A percentile compares a stretch with the other conserved stretches of the same genome.
These are phyloP conservation scores for Hippoglossus stenolepis DNA, from an alignment of 2,113 vertebrate species.

Conservation along the genomic window DNA sequence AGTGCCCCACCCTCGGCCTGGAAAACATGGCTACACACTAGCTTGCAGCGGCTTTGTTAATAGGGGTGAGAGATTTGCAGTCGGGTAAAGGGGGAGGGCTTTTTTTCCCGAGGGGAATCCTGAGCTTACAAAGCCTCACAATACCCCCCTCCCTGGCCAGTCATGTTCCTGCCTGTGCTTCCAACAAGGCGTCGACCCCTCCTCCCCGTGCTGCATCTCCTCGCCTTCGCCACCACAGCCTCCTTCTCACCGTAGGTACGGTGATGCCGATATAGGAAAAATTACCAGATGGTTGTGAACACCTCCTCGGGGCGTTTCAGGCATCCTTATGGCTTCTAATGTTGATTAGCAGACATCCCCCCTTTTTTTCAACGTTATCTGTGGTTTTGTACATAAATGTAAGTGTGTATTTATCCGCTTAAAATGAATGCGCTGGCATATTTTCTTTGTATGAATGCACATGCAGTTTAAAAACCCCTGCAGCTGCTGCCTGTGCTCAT, in stretches of 20 bases:
- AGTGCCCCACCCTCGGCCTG: slow-evolving; percentile 59
- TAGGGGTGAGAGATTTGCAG: slow-evolving; percentile 55
- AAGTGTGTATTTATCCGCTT: neutral
- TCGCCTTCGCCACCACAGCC: slow-evolving; percentile 29
- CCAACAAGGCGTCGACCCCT: slow-evolving; percentile 23
- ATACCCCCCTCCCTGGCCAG: slow-evolving; percentile 31
- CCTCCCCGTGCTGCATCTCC: slow-evolving; percentile 24
- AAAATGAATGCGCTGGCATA: neutral
- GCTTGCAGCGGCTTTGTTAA: slow-evolving; percentile 47
- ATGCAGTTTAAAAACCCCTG: slow-evolving; percentile 16
- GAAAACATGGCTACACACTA: slow-evolving; percentile 55
- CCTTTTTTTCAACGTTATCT: neutral
- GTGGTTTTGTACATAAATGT: neutral
- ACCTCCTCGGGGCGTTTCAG: slow-evolving; percentile 72
- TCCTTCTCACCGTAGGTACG: slow-evolving; percentile 58
- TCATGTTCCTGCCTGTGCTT: slow-evolving; percentile 50
- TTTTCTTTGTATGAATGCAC: slow-evolving; percentile 16
- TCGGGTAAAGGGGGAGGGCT: slow-evolving; percentile 15
- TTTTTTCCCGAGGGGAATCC: slow-evolving; percentile 47
- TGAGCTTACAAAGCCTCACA: slow-evolving; percentile 48
- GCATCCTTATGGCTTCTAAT: slow-evolving; percentile 32
- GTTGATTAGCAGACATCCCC: slow-evolving; percentile 53
- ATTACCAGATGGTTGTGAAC: slow-evolving; percentile 77
- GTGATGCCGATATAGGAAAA: slow-evolving; percentile 61
- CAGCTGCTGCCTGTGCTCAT: slow-evolving; percentile 21